Base-by-base conservation (phyloP, 2,797 vertebrate species). In the Lophotriccus pileatus region DNA sequence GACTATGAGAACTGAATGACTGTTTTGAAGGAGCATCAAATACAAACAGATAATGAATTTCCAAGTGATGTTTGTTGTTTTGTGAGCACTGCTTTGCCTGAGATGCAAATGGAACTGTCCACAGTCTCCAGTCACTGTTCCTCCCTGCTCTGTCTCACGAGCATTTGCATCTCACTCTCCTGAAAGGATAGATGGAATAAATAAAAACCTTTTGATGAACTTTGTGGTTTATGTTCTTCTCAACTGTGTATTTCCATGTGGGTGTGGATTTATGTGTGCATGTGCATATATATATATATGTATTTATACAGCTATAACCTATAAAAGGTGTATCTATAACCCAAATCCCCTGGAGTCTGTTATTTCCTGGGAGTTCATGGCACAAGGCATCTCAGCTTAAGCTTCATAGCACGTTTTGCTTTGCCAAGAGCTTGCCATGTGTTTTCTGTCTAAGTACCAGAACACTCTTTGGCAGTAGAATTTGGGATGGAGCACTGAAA, bases 221-320 rank as follows among this genome's bases (percentile, higher is more conserved):
- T 41, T 59, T 20, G 39, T 41, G 75, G 34, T 74, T 8, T 30
- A 24, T 30, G 9, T 28, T 59, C 9, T 66, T 85, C 77, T 21
- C 10, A 59, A 25, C 24, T 53, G 3, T 22, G 2, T 15, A 39
- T 77, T 72, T 56, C 25, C n/a, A 17, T 34, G 14, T 22, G 30
- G 9, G 3, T 10, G 2, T 46, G 17, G 18, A 3, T 30, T 1
- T 44, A 1, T 37, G 4, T 60, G 7, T 47, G 3, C 20, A 23
- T 22, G 8, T 46, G 3, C 3, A 5, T 9, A 7, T 16, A 15
- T 9, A 7, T 16, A 15, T 32, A 30, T 7, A 32, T 30, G 16
- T 27, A 47, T 74, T 55, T 62, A 27, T 46, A 37, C 11, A 25
- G 4, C 19, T 47, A 15, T 4, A 8, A n/a, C n/a, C n/a, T n/a